Evolutionary conservation across 2,888 invertebrate species (phyloP), one percentile per base, ranked within the genome.

Genomic region (Tetramorium bicarinatum): DNA sequence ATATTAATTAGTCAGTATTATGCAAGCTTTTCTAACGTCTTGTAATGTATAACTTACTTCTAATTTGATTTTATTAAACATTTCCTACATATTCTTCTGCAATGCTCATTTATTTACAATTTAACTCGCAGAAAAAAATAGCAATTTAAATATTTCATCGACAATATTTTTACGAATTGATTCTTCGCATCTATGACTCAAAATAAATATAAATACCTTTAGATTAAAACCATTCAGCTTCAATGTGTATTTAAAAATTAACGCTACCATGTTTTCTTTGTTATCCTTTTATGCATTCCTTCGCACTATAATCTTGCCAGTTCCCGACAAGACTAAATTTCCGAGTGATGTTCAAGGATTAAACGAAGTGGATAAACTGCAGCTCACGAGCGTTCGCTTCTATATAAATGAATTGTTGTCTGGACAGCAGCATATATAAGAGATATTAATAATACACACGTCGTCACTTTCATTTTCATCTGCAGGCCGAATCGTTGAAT

Each of bases 281-380:
- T 64, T 25, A 54, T 64, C 8, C 49, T 49, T 6, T 52, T 38
- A 9, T 34, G 34, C 6, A 49, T n/a, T n/a, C 38, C 41, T 66
- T 29, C 21, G 18, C 15, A 67, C 21, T 44, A 15, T 18, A 13
- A 66, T 54, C 29, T 79, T 44, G n/a, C 13, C 34, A 67, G 67
- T 67, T 79, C 56, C 11, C 54, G 15, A 47, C 61, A 44, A 56
- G 34, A 56, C 44, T 2, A 56, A 67, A 41, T 44, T 56, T 25
- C 18, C 41, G 52, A 49, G 18, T 15, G 21, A 56, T 21, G 67
- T 67, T 79, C 29, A 67, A 79, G 56, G 77, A 56, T 79, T 67
- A 67, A 79, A 79, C 34, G 56, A 67, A 67, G 44, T 44, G 44
- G 25, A 44, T 67, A 79, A 79, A 79, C 67, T 77, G 77, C 77